Evolutionary conservation across 1,140 invertebrate genomes (phyloP).

Genomic region (Penaeus indicus): DNA sequence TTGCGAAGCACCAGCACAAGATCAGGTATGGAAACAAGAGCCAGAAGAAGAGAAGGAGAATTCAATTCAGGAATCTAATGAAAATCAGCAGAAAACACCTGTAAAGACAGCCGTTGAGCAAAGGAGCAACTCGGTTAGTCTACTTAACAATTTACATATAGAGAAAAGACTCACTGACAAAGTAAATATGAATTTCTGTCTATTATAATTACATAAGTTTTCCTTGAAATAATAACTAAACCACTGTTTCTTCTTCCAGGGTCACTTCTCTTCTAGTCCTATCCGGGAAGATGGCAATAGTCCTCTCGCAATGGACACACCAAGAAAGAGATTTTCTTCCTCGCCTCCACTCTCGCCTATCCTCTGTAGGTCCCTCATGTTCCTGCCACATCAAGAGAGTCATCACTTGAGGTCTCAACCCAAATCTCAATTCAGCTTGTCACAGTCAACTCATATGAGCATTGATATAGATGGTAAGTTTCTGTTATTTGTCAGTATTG

Average conservation of each 20-base stretch:
- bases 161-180: too few relatives aligned
- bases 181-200: too few relatives aligned
- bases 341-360: conserved; percentile 2
- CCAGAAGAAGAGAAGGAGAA: too few relatives aligned
- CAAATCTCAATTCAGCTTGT: neutral
- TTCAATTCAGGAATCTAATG: too few relatives aligned
- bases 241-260: neutral
- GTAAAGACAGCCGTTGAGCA: too few relatives aligned
- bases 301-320: too few relatives aligned
- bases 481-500: neutral
- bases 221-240: conserved; percentile 1
- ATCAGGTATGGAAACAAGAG: too few relatives aligned
- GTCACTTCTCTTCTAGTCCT: conserved; percentile 18
- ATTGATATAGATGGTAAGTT: conserved; percentile 1
- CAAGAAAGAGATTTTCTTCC: neutral
- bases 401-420: neutral
- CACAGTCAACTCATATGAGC: neutral
- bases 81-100: too few relatives aligned
- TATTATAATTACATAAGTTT: neutral
- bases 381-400: neutral
- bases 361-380: neutral
- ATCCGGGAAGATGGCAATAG: neutral
- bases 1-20: too few relatives aligned
- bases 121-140: too few relatives aligned
- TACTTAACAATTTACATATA: too few relatives aligned